These are phyloP conservation scores for Smutsia gigantea DNA, from an alignment of 2,797 vertebrate genomes.

Conservation along the genomic window DNA sequence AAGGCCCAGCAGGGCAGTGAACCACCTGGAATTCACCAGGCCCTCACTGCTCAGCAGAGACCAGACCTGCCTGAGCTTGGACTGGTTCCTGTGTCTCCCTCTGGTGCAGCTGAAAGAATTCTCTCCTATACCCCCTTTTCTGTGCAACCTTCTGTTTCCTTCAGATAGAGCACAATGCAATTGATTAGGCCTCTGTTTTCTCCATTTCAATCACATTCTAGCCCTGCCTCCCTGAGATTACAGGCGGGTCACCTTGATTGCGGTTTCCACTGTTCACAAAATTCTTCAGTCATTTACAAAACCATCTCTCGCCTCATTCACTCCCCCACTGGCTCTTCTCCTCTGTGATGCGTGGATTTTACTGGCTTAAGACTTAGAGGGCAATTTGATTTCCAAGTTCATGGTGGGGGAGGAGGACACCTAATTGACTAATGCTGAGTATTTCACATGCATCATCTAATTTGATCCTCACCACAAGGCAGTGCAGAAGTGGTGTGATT, in stretches of 20 bases:
- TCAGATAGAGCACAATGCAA: constrained; percentile 81
- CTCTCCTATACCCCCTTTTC: constrained; percentile 56
- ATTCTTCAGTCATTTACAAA: constrained; percentile 78
- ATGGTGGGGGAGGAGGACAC: constrained; percentile 56
- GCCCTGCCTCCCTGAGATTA: constrained; percentile 78
- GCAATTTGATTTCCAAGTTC: constrained; percentile 76
- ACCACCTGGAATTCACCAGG: not conserved
- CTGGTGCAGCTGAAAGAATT: constrained; percentile 21
- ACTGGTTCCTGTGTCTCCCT: constrained; percentile 9
- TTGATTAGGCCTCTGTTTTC: constrained; percentile 79
- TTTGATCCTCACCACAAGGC: constrained; percentile 46
- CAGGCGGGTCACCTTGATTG: constrained; percentile 83
- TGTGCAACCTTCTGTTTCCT: constrained; percentile 71
- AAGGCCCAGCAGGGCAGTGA: constrained; percentile 2
- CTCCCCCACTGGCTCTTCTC: constrained; percentile 79
- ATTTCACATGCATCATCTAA: constrained; percentile 63
- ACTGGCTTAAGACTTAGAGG: constrained; percentile 75
- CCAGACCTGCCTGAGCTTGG: not conserved
- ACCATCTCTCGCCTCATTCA: constrained; percentile 82
- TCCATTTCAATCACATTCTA: constrained; percentile 79
- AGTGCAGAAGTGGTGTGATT: not conserved
- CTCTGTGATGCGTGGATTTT: constrained; percentile 67
- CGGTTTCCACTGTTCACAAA: constrained; percentile 74
- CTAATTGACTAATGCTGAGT: constrained; percentile 68
- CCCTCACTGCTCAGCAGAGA: not conserved